Conservation (phyloP, 2,888 invertebrate species). For the Macrophya annulata region DNA sequence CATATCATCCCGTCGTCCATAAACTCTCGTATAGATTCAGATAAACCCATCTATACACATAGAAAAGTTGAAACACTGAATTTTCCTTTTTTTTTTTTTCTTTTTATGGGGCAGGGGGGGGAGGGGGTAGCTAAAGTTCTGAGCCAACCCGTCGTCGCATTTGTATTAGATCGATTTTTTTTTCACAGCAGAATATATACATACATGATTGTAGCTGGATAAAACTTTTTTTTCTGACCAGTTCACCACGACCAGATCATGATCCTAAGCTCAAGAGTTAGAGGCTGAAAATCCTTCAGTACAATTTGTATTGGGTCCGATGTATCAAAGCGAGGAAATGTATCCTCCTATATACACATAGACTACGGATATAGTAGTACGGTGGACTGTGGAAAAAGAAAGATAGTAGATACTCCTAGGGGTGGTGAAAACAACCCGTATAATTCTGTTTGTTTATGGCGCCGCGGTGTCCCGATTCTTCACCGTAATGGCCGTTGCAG, state of each 20-base stretch:
- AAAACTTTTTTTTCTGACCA: not conserved
- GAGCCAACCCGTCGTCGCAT: not conserved
- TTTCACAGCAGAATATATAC: not conserved
- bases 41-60: not conserved
- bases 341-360: not conserved
- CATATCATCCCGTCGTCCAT: not conserved
- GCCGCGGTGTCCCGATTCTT: constrained; percentile 75
- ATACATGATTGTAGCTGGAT: not conserved
- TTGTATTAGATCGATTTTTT: constrained; percentile 30
- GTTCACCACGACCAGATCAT: not conserved
- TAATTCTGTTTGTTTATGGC: constrained; percentile 78
- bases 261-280: not conserved
- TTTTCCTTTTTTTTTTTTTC: not conserved
- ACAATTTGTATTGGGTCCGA: not conserved
- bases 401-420: not conserved
- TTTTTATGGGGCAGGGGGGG: too few species aligned
- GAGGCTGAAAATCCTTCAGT: not conserved
- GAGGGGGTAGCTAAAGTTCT: not conserved
- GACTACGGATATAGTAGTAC: not conserved
- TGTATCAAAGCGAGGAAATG: constrained; percentile 35
- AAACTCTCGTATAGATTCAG: not conserved
- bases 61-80: not conserved
- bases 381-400: not conserved
- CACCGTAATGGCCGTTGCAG: constrained; percentile 75
- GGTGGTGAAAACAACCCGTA: constrained; percentile 63